A percentile compares a stretch with the other conserved stretches of the same genome.
phyloP scores from a whole-genome alignment of 2,113 vertebrate species.

The Aptenodytes forsteri region DNA sequence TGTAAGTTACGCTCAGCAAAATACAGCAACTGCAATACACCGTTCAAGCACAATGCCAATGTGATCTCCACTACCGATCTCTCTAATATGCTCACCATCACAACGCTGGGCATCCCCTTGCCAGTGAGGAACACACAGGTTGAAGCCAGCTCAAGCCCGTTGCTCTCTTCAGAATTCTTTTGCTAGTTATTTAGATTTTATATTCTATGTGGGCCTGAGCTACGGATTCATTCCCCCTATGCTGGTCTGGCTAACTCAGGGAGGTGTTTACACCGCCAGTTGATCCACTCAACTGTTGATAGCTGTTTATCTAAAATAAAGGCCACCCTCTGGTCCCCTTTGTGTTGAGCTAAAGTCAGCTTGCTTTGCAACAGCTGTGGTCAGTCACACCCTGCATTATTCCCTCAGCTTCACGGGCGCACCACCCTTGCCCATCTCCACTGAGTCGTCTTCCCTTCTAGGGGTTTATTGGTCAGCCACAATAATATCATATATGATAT shows the following conservation, averaged over 20 bases:
- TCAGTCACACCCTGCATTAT: not conserved
- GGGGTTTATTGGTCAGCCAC: not conserved
- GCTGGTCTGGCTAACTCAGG: rapidly evolving
- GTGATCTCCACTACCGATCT: not conserved
- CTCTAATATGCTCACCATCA: not conserved
- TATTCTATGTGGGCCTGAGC: not conserved
- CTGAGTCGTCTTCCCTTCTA: not conserved
- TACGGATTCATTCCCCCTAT: not conserved
- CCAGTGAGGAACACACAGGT: not conserved
- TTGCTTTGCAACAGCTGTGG: not conserved
- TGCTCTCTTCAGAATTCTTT: not conserved
- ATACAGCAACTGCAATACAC: not conserved
- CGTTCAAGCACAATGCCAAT: not conserved
- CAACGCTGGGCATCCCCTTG: rapidly evolving
- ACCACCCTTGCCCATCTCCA: not conserved
- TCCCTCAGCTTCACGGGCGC: rapidly evolving
- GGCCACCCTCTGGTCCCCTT: no score
- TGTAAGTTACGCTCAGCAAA: not conserved
- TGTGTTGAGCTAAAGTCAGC: not conserved
- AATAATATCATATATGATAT: not conserved
- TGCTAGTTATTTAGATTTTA: not conserved
- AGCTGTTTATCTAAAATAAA: not conserved
- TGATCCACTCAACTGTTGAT: not conserved
- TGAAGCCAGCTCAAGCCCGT: not conserved
- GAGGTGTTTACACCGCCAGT: not conserved